phyloP scores from a whole-genome alignment of 2,797 vertebrate genomes.

The Urocyon cinereoargenteus region DNA sequence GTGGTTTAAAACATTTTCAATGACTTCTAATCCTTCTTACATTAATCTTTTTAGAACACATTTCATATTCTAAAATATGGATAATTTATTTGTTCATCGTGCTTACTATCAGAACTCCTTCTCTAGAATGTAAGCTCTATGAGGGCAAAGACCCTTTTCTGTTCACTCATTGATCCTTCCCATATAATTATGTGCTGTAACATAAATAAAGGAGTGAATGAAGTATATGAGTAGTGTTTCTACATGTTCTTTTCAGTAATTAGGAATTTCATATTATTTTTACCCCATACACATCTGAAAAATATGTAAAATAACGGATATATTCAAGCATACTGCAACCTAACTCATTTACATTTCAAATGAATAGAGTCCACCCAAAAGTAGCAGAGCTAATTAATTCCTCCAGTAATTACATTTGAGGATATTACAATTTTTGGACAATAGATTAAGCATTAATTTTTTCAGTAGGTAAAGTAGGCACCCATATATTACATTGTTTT shows the following conservation, averaged over 20 bases:
- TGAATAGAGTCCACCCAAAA: neutral
- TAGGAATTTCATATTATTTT: neutral
- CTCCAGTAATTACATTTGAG: conserved; percentile 32
- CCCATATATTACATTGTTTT: neutral
- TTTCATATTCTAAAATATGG: neutral
- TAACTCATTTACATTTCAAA: neutral
- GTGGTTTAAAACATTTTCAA: neutral
- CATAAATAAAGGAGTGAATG: neutral
- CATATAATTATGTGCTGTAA: neutral
- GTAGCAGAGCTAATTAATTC: neutral
- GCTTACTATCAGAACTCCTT: neutral
- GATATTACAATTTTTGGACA: conserved; percentile 3
- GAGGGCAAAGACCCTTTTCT: neutral
- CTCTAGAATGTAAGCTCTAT: neutral
- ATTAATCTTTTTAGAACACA: neutral
- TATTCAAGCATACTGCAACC: neutral
- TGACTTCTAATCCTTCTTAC: neutral
- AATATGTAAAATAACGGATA: neutral
- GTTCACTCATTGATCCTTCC: neutral
- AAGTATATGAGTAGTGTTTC: neutral
- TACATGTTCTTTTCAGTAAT: neutral
- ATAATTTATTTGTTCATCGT: neutral
- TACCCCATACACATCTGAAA: neutral
- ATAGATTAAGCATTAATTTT: neutral
- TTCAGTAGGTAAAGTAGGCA: neutral